A percentile compares a stretch with the other conserved stretches of the same genome.
Conservation (phyloP, 2,797 vertebrate species). For the Leuciscus waleckii region DNA sequence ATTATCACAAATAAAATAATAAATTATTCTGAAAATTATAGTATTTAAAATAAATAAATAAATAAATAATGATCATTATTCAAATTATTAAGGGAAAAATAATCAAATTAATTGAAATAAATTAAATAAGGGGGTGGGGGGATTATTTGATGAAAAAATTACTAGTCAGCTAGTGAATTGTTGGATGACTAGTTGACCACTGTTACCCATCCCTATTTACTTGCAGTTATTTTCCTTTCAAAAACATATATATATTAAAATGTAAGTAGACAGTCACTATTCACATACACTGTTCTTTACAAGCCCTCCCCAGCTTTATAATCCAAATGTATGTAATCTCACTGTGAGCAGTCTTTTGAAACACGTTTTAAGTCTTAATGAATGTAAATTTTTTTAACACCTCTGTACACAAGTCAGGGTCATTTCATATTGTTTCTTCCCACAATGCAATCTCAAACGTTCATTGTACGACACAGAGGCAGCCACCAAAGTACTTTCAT, state of each 20-base stretch:
- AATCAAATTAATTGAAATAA: not conserved
- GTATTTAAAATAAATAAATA: not conserved
- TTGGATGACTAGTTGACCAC: not conserved
- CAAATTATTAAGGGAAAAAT: not conserved
- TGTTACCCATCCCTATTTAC: not conserved
- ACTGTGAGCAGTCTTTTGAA: slow-evolving; percentile 74
- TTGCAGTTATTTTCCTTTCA: not conserved
- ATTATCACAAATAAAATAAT: not conserved
- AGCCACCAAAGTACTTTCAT: slow-evolving; percentile 4
- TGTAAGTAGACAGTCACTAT: not conserved
- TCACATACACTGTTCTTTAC: not conserved
- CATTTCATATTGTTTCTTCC: slow-evolving; percentile 87
- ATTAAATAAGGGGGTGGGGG: not conserved
- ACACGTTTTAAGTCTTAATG: slow-evolving; percentile 86
- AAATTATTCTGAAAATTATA: not conserved
- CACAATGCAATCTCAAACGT: slow-evolving; percentile 84
- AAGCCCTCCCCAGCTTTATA: slow-evolving; percentile 42
- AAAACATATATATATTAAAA: not conserved
- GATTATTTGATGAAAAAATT: no score
- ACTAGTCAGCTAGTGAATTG: not conserved
- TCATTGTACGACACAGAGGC: slow-evolving; percentile 69
- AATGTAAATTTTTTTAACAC: slow-evolving; percentile 86
- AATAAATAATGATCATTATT: not conserved
- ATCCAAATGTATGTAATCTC: slow-evolving; percentile 60
- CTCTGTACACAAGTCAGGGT: slow-evolving; percentile 85